Evolutionary conservation across 2,113 vertebrate genomes (phyloP).

Genomic region (Siniperca chuatsi): DNA sequence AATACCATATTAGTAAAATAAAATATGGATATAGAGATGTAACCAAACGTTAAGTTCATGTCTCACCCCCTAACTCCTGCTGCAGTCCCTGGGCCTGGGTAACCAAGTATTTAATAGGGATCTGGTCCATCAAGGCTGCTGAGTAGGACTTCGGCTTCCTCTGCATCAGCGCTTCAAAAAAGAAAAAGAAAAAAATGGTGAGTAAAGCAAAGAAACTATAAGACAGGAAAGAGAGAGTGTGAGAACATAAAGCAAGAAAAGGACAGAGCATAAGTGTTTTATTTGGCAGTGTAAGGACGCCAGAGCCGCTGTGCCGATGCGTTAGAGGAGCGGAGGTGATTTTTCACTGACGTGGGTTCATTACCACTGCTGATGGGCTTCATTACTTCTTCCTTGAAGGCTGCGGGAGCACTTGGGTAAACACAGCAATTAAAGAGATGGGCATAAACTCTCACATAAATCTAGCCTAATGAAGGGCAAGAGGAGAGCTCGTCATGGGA

Average conservation of each 20-base stretch:
- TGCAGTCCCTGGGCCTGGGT: conserved; percentile 96
- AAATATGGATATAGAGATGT: background rate
- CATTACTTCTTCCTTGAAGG: conserved; percentile 78
- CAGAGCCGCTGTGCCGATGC: conserved; percentile 44
- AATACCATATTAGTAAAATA: background rate
- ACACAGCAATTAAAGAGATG: conserved; percentile 80
- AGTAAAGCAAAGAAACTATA: conserved; percentile 22
- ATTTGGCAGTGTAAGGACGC: conserved; percentile 55
- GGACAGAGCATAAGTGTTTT: conserved; percentile 45
- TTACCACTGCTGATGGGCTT: conserved; percentile 79
- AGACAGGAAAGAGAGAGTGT: conserved; percentile 12
- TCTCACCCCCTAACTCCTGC: conserved; percentile 94
- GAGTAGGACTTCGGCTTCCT: conserved; percentile 98
- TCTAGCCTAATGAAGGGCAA: conserved; percentile 78
- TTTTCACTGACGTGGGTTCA: conserved; percentile 79
- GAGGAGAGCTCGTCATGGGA: conserved; percentile 66
- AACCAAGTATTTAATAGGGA: conserved; percentile 98
- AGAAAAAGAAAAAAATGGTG: conserved; percentile 14
- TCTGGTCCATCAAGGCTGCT: conserved; percentile 96
- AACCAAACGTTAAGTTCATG: background rate
- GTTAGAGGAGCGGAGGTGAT: conserved; percentile 68
- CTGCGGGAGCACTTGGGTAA: conserved; percentile 78
- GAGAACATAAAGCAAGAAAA: conserved; percentile 46
- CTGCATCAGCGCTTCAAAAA: conserved; percentile 91
- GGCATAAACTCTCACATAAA: conserved; percentile 77